Base-by-base conservation (phyloP, 2,888 invertebrate species). In the Carabus problematicus region DNA sequence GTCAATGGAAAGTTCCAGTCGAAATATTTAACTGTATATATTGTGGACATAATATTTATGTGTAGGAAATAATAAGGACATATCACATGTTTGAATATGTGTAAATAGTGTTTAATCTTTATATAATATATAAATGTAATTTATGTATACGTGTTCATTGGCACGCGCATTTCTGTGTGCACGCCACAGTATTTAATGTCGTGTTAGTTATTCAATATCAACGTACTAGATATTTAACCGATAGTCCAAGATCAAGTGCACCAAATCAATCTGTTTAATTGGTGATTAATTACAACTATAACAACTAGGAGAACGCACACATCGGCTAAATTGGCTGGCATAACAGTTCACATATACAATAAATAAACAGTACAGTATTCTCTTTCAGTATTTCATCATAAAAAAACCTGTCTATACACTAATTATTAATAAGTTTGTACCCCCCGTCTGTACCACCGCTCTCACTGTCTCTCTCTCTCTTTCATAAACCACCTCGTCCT, bases 31-130 rank as follows among this genome's bases (percentile, higher is more conserved):
- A 29, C 29, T 29, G 29, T 29, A 29, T 29, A 29, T 29, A 29
- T 29, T 29, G 29, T 29, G 29, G 29, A 29, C 29, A 29, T 29
- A 29, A 29, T 29, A 18, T 66, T 47, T 49, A 66, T 66, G 66
- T 66, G 59, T 66, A 66, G 59, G 49, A 58, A 66, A 39, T 58
- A 41, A 56, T 56, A 58, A 52, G 42, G 43, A 60, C 67, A 67
- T 67, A 67, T 67, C 67, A 67, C 66, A 58, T 54, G 60, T 42
- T 41, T 49, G 52, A 41, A 60, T 64, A 16, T 66, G 59, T 67
- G 67, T 67, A 67, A 60, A 67, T 67, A 67, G 59, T 67, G 19
- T 47, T 54, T 43, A 41, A 54, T 47, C 52, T 67, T 67, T 40
- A 59, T 59, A 40, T 64, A 9, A 7, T 49, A 60, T 49, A 60